These are phyloP conservation scores for Drosophila dives DNA, from an alignment of 2,888 invertebrate genomes.

Conservation along the genomic window DNA sequence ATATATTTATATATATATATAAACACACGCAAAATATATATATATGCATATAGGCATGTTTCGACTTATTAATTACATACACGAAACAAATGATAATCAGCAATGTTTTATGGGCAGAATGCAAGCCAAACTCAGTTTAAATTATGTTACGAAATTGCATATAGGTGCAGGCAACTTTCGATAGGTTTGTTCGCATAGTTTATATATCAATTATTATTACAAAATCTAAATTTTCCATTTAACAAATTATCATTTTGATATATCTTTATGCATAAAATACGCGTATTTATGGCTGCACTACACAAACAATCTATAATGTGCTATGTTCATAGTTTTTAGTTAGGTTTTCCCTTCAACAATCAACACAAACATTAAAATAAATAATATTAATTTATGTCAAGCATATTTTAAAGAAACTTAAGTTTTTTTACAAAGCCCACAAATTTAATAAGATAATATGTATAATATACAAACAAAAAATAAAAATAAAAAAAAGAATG, in stretches of 20 bases:
- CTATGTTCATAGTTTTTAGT: constrained; percentile 81
- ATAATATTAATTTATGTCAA: constrained; percentile 62
- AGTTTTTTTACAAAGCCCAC: constrained; percentile 77
- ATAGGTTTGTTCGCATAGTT: constrained; percentile 35
- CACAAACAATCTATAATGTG: constrained; percentile 69
- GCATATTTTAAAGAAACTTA: constrained; percentile 55
- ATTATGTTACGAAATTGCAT: constrained; percentile 28
- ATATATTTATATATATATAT: constrained; percentile 45
- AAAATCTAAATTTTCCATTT: constrained; percentile 42
- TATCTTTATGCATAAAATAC: constrained; percentile 40
- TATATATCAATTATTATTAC: constrained; percentile 26
- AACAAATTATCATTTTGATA: constrained; percentile 43
- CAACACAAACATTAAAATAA: constrained; percentile 45
- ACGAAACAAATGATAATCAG: constrained; percentile 52
- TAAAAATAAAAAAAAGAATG: constrained; percentile 33
- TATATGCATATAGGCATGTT: constrained; percentile 26
- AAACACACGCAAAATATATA: constrained; percentile 10
- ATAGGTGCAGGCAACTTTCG: constrained; percentile 54
- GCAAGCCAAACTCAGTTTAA: constrained; percentile 79
- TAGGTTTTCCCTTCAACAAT: constrained; percentile 59
- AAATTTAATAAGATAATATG: constrained; percentile 60
- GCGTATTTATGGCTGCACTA: constrained; percentile 74
- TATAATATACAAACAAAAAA: constrained; percentile 53
- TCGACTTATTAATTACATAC: constrained; percentile 38
- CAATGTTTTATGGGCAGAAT: constrained; percentile 65